Conservation (phyloP, 2,797 vertebrate species). For the Mastacembelus armatus region DNA sequence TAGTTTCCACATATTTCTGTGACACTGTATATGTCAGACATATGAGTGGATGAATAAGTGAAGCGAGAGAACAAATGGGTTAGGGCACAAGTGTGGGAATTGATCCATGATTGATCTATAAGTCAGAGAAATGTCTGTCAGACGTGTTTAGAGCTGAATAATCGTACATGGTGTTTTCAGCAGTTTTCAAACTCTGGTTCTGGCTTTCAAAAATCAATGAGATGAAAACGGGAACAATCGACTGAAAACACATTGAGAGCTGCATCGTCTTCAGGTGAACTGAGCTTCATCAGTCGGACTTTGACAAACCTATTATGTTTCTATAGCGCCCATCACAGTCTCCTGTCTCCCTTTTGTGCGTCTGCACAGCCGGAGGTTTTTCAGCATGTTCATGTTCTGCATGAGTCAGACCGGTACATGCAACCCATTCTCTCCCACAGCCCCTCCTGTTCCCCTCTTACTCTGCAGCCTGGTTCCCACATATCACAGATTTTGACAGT, state of each 20-base stretch:
- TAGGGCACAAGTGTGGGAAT: conserved; percentile 33
- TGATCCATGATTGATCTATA: conserved; percentile 15
- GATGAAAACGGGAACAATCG: conserved; percentile 64
- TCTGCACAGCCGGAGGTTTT: conserved; percentile 17
- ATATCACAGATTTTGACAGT: conserved; percentile 68
- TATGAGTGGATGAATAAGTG: too few relatives aligned
- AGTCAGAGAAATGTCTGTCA: conserved; percentile 36
- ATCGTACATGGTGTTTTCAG: conserved; percentile 29
- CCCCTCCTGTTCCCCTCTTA: conserved; percentile 2
- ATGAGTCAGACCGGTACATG: conserved; percentile 19
- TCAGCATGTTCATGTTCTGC: conserved; percentile 36
- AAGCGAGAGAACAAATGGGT: too few relatives aligned
- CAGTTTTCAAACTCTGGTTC: conserved; percentile 41
- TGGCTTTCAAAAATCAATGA: conserved; percentile 62
- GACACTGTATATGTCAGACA: too few relatives aligned
- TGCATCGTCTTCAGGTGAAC: conserved; percentile 49
- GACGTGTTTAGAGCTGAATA: conserved; percentile 40
- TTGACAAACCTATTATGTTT: conserved; percentile 67
- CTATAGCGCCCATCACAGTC: conserved; percentile 31
- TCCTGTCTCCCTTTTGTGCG: conserved; percentile 41
- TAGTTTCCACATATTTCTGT: too few relatives aligned
- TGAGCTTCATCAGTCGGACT: conserved; percentile 60
- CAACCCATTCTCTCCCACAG: background rate
- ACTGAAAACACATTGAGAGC: conserved; percentile 46
- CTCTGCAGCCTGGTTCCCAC: conserved; percentile 49